Evolutionary conservation across 2,113 vertebrate genomes (phyloP).

Genomic region (Arothron firmamentum): DNA sequence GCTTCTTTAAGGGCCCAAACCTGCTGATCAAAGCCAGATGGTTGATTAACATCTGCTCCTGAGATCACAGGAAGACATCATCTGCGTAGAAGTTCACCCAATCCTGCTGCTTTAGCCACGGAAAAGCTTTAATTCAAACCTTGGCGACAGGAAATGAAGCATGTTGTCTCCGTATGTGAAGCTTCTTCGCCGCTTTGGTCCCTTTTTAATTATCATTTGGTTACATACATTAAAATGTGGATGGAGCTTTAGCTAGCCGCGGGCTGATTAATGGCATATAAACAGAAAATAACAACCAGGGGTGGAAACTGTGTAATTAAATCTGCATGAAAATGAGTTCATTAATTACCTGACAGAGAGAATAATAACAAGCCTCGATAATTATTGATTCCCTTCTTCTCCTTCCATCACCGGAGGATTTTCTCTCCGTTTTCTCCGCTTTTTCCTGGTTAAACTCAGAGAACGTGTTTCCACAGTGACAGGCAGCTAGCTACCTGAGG

Average conservation of each 20-base stretch:
- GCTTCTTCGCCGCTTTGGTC: background rate
- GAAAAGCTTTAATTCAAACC: background rate
- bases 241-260: background rate
- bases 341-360: background rate
- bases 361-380: background rate
- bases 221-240: background rate
- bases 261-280: background rate
- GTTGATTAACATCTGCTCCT: too few species aligned
- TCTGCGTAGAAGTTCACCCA: background rate
- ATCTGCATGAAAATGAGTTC: background rate
- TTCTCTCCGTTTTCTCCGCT: too few species aligned
- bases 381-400: background rate
- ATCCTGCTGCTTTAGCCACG: too few species aligned
- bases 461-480: too few species aligned
- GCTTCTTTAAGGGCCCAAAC: too few species aligned
- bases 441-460: too few species aligned
- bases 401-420: too few species aligned
- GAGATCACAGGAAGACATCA: too few species aligned
- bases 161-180: background rate
- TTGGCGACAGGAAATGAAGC: slow-evolving; percentile 7
- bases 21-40: too few species aligned
- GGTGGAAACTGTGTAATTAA: background rate
- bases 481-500: too few species aligned
- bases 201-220: background rate
- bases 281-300: background rate